Evolutionary conservation across 2,888 invertebrate genomes (phyloP).

Genomic region (Acronicta aceris): DNA sequence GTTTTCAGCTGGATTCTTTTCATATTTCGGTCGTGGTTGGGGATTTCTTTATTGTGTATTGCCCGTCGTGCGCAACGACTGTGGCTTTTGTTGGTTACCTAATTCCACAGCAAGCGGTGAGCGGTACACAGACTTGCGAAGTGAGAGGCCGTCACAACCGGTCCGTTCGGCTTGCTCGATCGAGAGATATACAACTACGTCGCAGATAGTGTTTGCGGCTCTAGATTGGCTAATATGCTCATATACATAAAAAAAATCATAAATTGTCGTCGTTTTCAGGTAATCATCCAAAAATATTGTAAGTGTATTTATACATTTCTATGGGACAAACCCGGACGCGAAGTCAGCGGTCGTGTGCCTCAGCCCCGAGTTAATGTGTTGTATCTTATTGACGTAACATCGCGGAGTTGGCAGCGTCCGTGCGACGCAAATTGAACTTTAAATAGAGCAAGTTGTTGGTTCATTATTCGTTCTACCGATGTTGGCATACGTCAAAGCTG

Average conservation of each 20-base stretch:
- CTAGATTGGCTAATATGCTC: constrained; percentile 57
- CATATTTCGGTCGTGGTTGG: constrained; percentile 64
- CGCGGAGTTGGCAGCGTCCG: constrained; percentile 77
- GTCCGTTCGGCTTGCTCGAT: constrained; percentile 82
- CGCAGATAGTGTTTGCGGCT: constrained; percentile 67
- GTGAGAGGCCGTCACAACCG: constrained; percentile 88
- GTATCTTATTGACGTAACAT: constrained; percentile 88
- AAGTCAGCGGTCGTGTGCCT: constrained; percentile 80
- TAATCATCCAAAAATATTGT: constrained; percentile 59
- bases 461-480: constrained; percentile 65
- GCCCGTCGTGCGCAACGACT: constrained; percentile 76
- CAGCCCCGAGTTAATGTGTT: constrained; percentile 84
- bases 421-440: constrained; percentile 77
- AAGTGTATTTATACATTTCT: constrained; percentile 65
- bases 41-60: constrained; percentile 78
- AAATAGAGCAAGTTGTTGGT: constrained; percentile 64
- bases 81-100: constrained; percentile 86
- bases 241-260: constrained; percentile 56
- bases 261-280: constrained; percentile 67
- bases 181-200: constrained; percentile 79
- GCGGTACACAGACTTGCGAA: constrained; percentile 86
- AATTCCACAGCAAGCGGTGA: constrained; percentile 85
- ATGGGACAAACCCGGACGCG: constrained; percentile 85
- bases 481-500: constrained; percentile 79
- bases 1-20: constrained; percentile 60